Percentiles rank a stretch among this genome's conserved stretches.
phyloP scores from a whole-genome alignment of 1,140 invertebrate species.

The Venustaconcha ellipsiformis region DNA sequence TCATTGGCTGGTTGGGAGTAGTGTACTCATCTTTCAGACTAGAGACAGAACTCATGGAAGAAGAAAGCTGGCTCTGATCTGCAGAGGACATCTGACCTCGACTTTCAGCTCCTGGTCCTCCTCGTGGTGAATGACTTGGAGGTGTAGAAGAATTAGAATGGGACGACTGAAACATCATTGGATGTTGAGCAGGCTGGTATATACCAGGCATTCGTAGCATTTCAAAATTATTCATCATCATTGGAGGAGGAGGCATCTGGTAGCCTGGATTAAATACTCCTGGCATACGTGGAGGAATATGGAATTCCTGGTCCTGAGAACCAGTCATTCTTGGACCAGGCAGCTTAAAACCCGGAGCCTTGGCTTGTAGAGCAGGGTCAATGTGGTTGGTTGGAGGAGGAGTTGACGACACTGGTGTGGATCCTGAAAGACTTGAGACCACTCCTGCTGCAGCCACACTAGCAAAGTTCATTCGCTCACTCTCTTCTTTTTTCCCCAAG shows the following conservation, averaged over 20 bases:
- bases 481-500: slow-evolving; percentile 78
- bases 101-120: too few relatives aligned
- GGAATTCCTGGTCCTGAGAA: slow-evolving; percentile 35
- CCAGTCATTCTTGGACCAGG: slow-evolving; percentile 45
- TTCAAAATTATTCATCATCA: slow-evolving; percentile 26
- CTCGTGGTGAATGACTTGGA: slow-evolving; percentile 39
- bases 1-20: slow-evolving; percentile 69
- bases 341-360: slow-evolving; percentile 64
- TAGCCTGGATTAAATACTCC: not conserved
- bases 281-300: slow-evolving; percentile 4
- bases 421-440: slow-evolving; percentile 62
- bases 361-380: slow-evolving; percentile 64
- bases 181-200: slow-evolving; percentile 76
- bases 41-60: slow-evolving; percentile 28
- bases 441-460: slow-evolving; percentile 77
- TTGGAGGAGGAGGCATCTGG: slow-evolving; percentile 18
- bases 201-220: slow-evolving; percentile 9
- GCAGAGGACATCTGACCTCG: slow-evolving; percentile 34
- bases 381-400: slow-evolving; percentile 69
- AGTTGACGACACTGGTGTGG: slow-evolving; percentile 40
- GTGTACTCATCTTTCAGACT: slow-evolving; percentile 63
- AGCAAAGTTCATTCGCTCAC: slow-evolving; percentile 79
- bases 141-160: slow-evolving; percentile 39
- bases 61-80: slow-evolving; percentile 34
- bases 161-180: slow-evolving; percentile 8